Conservation (phyloP, 1,140 invertebrate species). For the Polyergus mexicanus region DNA sequence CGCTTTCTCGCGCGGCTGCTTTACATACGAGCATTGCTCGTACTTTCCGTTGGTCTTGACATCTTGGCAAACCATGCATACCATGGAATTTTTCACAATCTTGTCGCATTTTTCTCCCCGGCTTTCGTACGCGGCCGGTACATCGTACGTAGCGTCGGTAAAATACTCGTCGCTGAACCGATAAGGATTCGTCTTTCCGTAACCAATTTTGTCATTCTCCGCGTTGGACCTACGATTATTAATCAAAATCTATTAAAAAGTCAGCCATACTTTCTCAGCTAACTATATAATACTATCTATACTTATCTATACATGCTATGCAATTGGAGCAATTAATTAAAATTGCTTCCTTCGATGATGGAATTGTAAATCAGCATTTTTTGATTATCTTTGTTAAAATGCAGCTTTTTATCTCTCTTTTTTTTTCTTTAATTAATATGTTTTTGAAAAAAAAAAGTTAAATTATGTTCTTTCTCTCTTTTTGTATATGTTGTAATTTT, state of each 20-base stretch:
- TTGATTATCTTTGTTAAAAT: background rate
- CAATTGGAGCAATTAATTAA: background rate
- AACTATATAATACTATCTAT: too few relatives aligned
- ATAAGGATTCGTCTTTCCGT: slow-evolving; percentile 54
- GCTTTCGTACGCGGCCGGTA: slow-evolving; percentile 70
- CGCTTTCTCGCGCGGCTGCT: slow-evolving; percentile 89
- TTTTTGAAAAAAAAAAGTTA: background rate
- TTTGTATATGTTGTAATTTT: background rate
- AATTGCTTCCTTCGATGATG: background rate
- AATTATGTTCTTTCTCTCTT: background rate
- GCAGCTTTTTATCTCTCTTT: background rate
- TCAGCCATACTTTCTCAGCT: too few relatives aligned
- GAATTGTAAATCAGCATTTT: background rate
- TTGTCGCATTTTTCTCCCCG: slow-evolving; percentile 87
- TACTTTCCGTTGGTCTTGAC: slow-evolving; percentile 90
- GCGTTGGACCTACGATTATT: slow-evolving; percentile 31
- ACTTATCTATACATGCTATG: too few relatives aligned
- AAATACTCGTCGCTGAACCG: slow-evolving; percentile 82
- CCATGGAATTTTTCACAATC: slow-evolving; percentile 89
- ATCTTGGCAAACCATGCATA: slow-evolving; percentile 90
- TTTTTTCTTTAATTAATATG: too few relatives aligned
- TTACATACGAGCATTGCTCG: slow-evolving; percentile 91
- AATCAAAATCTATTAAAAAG: background rate
- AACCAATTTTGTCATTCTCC: background rate
- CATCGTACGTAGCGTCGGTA: slow-evolving; percentile 61